Evolutionary conservation across 2,888 invertebrate genomes (phyloP).

Genomic region (Panorpa germanica): DNA sequence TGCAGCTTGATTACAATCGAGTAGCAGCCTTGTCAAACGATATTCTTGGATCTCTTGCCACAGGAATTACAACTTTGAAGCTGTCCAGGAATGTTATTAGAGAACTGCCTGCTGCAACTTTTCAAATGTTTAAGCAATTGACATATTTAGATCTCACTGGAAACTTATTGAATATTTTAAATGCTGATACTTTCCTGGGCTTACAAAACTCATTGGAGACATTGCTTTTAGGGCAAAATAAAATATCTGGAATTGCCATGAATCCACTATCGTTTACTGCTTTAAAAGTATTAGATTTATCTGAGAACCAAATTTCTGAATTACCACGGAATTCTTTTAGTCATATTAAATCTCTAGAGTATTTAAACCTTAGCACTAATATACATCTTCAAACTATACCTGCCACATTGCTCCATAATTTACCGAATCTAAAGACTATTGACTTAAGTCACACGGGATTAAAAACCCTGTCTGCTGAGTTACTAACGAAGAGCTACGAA

Average conservation of each 20-base stretch:
- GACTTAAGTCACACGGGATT: conserved; percentile 60
- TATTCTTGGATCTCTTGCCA: conserved; percentile 51
- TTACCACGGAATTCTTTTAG: conserved; percentile 47
- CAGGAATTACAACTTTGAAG: conserved; percentile 49
- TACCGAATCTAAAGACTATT: conserved; percentile 43
- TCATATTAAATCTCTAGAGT: conserved; percentile 42
- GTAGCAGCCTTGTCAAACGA: conserved; percentile 71
- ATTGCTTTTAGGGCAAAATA: conserved; percentile 55
- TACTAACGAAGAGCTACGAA: conserved; percentile 44
- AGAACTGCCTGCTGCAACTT: conserved; percentile 64
- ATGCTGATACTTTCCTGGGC: conserved; percentile 56
- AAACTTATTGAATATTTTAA: conserved; percentile 52
- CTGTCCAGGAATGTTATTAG: conserved; percentile 71
- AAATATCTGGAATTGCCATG: conserved; percentile 44
- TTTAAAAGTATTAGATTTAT: conserved; percentile 52
- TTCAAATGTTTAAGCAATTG: conserved; percentile 57
- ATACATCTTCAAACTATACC: conserved; percentile 42
- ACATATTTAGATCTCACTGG: conserved; percentile 58
- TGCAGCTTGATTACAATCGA: conserved; percentile 71
- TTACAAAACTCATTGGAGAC: conserved; percentile 52
- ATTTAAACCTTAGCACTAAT: conserved; percentile 61
- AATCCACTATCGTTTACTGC: conserved; percentile 40
- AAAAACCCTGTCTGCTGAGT: conserved; percentile 50
- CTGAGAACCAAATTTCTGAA: conserved; percentile 59
- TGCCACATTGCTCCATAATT: conserved; percentile 46